Conservation (phyloP, 2,888 invertebrate species). For the Aradus depressus region DNA sequence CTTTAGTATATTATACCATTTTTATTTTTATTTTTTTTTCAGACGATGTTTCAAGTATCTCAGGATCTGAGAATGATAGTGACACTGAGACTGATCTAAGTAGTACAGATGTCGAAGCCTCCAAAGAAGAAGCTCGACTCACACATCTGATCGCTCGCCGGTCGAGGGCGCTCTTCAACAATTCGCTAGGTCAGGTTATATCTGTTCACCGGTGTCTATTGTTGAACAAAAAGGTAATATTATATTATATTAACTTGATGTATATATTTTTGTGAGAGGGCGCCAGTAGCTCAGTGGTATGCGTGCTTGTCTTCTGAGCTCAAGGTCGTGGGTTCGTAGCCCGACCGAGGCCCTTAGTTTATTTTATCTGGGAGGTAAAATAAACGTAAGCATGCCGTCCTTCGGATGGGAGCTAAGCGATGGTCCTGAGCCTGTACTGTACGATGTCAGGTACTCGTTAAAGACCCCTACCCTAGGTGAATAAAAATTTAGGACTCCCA, state of each 20-base stretch:
- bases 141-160: slow-evolving; percentile 43
- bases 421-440: no score
- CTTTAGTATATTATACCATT: neutral
- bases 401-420: no score
- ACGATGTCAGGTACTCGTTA: no score
- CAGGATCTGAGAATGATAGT: slow-evolving; percentile 46
- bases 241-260: no score
- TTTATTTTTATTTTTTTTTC: slow-evolving; percentile 22
- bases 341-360: no score
- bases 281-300: no score
- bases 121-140: slow-evolving; percentile 32
- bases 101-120: slow-evolving; percentile 21
- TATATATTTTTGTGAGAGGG: neutral
- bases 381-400: no score
- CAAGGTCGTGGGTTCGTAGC: no score
- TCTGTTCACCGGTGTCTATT: slow-evolving; percentile 63
- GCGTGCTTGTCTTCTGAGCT: no score
- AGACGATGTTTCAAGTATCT: slow-evolving; percentile 55
- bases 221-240: slow-evolving; percentile 59
- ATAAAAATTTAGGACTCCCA: no score
- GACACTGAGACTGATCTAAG: slow-evolving; percentile 34
- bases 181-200: slow-evolving; percentile 53
- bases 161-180: slow-evolving; percentile 64
- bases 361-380: no score
- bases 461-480: no score